phyloP scores from a whole-genome alignment of 2,797 vertebrate genomes.

The Pseudochirops cupreus region DNA sequence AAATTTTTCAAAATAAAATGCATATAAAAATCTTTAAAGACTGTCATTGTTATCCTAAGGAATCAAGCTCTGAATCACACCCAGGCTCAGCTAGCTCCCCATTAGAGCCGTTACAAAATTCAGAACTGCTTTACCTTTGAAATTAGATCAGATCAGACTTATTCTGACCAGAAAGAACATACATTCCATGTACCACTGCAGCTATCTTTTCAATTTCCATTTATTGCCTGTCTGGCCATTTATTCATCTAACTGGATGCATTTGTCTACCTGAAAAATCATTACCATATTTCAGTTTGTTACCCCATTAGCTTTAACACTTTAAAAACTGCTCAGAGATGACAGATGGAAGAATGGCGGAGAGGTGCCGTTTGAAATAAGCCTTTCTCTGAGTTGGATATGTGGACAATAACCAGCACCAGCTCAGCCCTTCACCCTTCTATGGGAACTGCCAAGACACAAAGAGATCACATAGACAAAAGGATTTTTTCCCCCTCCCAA shows the following conservation, averaged over 20 bases:
- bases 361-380: slow-evolving; percentile 81
- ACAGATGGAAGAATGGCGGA: slow-evolving; percentile 82
- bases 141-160: slow-evolving; percentile 69
- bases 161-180: slow-evolving; percentile 74
- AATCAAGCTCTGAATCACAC: slow-evolving; percentile 56
- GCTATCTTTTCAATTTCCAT: slow-evolving; percentile 69
- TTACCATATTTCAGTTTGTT: slow-evolving; percentile 82
- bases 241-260: slow-evolving; percentile 80
- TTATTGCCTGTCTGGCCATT: slow-evolving; percentile 74
- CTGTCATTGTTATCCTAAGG: slow-evolving; percentile 53
- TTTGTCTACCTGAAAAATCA: slow-evolving; percentile 68
- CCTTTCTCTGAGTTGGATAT: slow-evolving; percentile 80
- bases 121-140: slow-evolving; percentile 65
- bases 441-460: slow-evolving; percentile 73
- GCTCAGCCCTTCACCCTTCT: slow-evolving; percentile 79
- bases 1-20: slow-evolving; percentile 70
- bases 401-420: slow-evolving; percentile 76
- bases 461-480: slow-evolving; percentile 82
- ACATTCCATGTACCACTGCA: slow-evolving; percentile 51
- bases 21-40: slow-evolving; percentile 44
- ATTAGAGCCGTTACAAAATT: slow-evolving; percentile 61
- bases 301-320: slow-evolving; percentile 84
- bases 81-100: slow-evolving; percentile 54
- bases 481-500: slow-evolving; percentile 74
- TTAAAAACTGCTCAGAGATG: slow-evolving; percentile 82